Evolutionary conservation across 2,888 invertebrate species (phyloP), one percentile per base, ranked within the genome.

Genomic region (Caenorhabditis angaria): DNA sequence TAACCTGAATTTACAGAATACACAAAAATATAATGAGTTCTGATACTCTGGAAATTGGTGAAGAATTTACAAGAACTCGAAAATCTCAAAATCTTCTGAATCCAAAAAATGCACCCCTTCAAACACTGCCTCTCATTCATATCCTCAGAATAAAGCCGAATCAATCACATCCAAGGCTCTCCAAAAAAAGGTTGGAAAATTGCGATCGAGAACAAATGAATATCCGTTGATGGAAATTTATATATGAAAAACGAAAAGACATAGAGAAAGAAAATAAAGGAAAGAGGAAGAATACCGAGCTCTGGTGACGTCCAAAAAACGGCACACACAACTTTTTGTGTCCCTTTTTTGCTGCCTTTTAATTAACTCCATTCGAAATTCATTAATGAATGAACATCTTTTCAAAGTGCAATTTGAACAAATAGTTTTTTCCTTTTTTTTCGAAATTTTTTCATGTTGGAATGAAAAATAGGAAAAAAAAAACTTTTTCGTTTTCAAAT

Each of bases 331-430:
- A n/a, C n/a, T n/a, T 41, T 41, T 41, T 41, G 3, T 41, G 32
- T 32, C 10, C 32, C 32, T 32, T 32, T n/a, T n/a, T n/a, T n/a
- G n/a, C n/a, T n/a, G n/a, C n/a, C 32, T 41, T 6, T 14, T 41
- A 41, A 41, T 41, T 41, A 41, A 41, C 41, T 41, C 41, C 41
- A 41, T 41, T 41, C 41, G 41, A 41, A 41, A 41, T 41, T 41
- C 41, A 41, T 41, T 41, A 41, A 41, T 41, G 41, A 41, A 41
- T 41, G 41, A 41, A 41, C 41, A 41, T 18, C 6, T 10, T 6
- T 14, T n/a, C n/a, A n/a, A n/a, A n/a, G n/a, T n/a, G n/a, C n/a
- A n/a, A n/a, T n/a, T n/a, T n/a, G n/a, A n/a, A n/a, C n/a, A n/a
- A n/a, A n/a, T n/a, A n/a, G n/a, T n/a, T n/a, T n/a, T n/a, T n/a